phyloP scores from a whole-genome alignment of 2,113 vertebrate species.

The Brachypodius melanocephalos region DNA sequence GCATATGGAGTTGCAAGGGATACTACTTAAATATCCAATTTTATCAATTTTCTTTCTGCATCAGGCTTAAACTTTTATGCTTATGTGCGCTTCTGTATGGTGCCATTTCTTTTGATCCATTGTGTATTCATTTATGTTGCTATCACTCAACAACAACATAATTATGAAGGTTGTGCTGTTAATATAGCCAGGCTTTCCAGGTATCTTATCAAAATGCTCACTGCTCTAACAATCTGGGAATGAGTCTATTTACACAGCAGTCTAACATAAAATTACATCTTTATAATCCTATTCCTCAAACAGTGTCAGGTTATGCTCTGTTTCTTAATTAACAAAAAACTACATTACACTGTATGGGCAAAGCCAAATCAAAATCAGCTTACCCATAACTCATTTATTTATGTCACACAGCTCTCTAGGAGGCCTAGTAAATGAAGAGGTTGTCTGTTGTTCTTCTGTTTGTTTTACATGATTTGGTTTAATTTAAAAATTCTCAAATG shows the following conservation, averaged over 20 bases:
- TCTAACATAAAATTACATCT: conserved; percentile 29
- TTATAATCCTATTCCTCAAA: conserved; percentile 24
- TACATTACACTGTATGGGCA: background rate
- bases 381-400: background rate
- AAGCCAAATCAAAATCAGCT: background rate
- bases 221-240: background rate
- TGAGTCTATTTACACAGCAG: conserved; percentile 11
- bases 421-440: background rate
- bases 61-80: background rate
- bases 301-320: background rate
- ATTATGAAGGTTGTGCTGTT: background rate
- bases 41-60: background rate
- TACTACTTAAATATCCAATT: background rate
- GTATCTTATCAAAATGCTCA: background rate
- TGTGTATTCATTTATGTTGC: background rate
- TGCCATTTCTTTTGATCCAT: background rate
- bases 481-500: background rate
- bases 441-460: background rate
- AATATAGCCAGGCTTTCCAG: background rate
- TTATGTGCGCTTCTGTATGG: background rate
- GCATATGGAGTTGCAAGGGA: background rate
- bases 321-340: conserved; percentile 41
- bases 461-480: background rate
- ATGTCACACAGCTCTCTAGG: background rate
- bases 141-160: background rate